These are phyloP conservation scores for Acromyrmex heyeri DNA, from an alignment of 1,140 invertebrate species.

Conservation along the genomic window DNA sequence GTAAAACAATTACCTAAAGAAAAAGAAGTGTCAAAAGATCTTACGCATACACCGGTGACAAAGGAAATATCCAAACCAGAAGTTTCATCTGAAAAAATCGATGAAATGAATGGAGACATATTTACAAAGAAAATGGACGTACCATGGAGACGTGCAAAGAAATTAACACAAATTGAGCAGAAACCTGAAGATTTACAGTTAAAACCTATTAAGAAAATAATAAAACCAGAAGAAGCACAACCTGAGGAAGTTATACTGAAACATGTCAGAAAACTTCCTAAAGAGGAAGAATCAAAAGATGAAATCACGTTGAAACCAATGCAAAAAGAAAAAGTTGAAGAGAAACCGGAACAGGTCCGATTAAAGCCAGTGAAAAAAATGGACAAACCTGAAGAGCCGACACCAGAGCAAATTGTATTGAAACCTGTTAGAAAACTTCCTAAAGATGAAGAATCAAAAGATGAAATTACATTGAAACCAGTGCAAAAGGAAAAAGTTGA, in stretches of 20 bases:
- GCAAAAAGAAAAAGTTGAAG: conserved; percentile 74
- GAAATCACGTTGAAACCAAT: conserved; percentile 81
- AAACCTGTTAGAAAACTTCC: conserved; percentile 77
- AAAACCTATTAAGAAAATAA: too few species aligned
- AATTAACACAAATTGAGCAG: conserved; percentile 62
- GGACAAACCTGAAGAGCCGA: not conserved
- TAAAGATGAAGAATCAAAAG: not conserved
- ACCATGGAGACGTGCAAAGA: conserved; percentile 62
- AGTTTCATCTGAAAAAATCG: not conserved
- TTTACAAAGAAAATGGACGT: conserved; percentile 65
- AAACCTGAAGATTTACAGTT: not conserved
- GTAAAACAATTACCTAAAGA: conserved; percentile 56
- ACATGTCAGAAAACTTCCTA: conserved; percentile 38
- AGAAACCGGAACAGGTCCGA: conserved; percentile 79
- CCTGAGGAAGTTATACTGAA: conserved; percentile 65
- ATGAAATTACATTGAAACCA: too few species aligned
- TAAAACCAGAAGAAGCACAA: conserved; percentile 51
- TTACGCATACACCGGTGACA: conserved; percentile 74
- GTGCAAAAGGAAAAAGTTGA: too few species aligned
- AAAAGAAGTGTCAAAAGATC: conserved; percentile 48
- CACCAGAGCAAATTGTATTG: conserved; percentile 49
- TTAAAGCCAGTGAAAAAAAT: not conserved
- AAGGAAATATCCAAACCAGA: conserved; percentile 62
- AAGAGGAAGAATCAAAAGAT: conserved; percentile 68
- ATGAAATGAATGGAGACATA: conserved; percentile 48